Percentiles rank a stretch among this genome's conserved stretches.
Evolutionary conservation across 2,888 invertebrate species (phyloP).

Genomic region (Lymantria monacha): DNA sequence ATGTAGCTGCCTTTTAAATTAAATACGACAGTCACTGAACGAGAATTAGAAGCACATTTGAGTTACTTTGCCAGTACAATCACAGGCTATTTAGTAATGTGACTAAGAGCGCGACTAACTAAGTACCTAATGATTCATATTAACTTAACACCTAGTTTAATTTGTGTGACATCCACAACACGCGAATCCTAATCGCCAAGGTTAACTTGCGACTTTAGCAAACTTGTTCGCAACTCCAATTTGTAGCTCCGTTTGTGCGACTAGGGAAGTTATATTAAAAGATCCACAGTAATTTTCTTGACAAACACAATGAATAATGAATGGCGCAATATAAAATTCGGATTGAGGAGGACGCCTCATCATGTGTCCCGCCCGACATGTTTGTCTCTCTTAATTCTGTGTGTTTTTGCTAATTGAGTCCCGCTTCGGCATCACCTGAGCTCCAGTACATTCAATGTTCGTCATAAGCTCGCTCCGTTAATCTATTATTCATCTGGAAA

Average conservation of each 20-base stretch:
- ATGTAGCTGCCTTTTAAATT: slow-evolving; percentile 56
- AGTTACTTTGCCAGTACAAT: slow-evolving; percentile 2
- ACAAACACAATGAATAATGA: slow-evolving; percentile 79
- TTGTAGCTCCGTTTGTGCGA: slow-evolving; percentile 67
- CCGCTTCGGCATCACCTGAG: slow-evolving; percentile 63
- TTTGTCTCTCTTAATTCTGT: slow-evolving; percentile 79
- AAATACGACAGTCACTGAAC: slow-evolving; percentile 44
- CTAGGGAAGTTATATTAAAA: slow-evolving; percentile 80
- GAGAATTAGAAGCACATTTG: slow-evolving; percentile 1
- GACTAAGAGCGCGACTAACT: slow-evolving; percentile 15
- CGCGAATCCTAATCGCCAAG: slow-evolving; percentile 65
- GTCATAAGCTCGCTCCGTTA: slow-evolving; percentile 43
- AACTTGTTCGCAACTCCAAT: slow-evolving; percentile 73
- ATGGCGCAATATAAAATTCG: slow-evolving; percentile 79
- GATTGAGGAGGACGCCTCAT: slow-evolving; percentile 70
- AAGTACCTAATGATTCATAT: slow-evolving; percentile 51
- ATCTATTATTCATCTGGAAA: slow-evolving; percentile 65
- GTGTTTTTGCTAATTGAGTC: slow-evolving; percentile 80
- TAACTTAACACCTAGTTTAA: slow-evolving; percentile 66
- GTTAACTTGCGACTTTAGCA: slow-evolving; percentile 58
- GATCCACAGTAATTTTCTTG: slow-evolving; percentile 79
- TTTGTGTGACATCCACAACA: slow-evolving; percentile 62
- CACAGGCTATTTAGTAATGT: slow-evolving; percentile 4
- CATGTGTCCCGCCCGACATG: slow-evolving; percentile 68
- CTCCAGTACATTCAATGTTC: slow-evolving; percentile 16